Evolutionary conservation across 1,140 invertebrate genomes (phyloP).

Genomic region (Orius insidiosus): DNA sequence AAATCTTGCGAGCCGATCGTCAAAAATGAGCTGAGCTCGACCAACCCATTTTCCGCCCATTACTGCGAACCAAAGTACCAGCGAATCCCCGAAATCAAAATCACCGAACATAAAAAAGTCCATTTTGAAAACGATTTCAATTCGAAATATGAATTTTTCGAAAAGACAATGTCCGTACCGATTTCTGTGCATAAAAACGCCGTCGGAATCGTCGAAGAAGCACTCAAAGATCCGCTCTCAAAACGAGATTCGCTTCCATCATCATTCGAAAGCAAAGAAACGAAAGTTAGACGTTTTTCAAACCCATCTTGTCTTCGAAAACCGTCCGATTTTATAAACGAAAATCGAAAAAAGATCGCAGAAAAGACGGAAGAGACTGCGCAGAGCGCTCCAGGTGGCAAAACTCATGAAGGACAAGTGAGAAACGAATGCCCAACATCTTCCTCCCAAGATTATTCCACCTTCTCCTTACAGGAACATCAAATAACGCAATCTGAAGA

Average conservation of each 20-base stretch:
- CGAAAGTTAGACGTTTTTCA: neutral
- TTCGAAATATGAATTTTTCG: conserved; percentile 7
- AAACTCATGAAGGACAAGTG: no score
- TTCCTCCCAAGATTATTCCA: no score
- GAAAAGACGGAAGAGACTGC: no score
- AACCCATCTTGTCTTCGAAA: neutral
- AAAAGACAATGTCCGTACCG: conserved; percentile 1
- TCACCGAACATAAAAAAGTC: neutral
- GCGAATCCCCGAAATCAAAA: neutral
- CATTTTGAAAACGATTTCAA: conserved; percentile 1
- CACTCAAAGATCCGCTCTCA: neutral
- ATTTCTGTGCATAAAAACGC: conserved; percentile 2
- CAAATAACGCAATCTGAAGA: no score
- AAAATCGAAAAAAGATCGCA: neutral
- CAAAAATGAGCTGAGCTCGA: neutral
- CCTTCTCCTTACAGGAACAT: no score
- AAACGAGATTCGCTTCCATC: neutral
- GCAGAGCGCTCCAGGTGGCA: no score
- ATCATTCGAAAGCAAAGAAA: neutral
- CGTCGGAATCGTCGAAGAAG: neutral
- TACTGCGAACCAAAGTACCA: neutral
- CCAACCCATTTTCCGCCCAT: neutral
- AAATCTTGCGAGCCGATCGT: conserved; percentile 8
- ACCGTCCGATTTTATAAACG: conserved; percentile 5
- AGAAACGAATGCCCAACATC: no score